Conservation (phyloP, 2,888 invertebrate genomes). For the Dexiosoma caninum region DNA sequence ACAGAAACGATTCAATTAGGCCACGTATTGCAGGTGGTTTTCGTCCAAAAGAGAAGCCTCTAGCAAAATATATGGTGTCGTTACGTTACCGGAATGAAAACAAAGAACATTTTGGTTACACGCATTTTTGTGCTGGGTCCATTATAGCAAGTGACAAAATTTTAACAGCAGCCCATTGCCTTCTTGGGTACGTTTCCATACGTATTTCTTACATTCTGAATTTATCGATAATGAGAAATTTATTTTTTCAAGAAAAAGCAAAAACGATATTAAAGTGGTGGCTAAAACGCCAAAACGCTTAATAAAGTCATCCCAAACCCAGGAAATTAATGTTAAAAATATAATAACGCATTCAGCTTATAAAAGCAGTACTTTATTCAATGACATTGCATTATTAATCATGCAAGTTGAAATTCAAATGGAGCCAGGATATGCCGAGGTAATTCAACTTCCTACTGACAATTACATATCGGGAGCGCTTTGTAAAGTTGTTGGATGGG, state of each 20-base stretch:
- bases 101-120: constrained; percentile 65
- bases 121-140: constrained; percentile 68
- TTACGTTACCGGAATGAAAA: neutral
- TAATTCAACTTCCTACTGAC: constrained; percentile 20
- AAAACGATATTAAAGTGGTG: constrained; percentile 29
- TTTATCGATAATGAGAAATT: neutral
- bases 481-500: constrained; percentile 69
- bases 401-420: constrained; percentile 11
- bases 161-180: constrained; percentile 69
- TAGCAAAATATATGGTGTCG: constrained; percentile 48
- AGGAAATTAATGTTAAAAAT: neutral
- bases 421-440: neutral
- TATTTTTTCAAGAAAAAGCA: neutral
- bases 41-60: neutral
- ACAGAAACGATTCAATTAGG: neutral
- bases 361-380: neutral
- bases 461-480: constrained; percentile 64
- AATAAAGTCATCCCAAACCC: neutral
- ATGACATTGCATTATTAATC: constrained; percentile 37
- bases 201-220: neutral
- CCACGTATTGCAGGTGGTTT: constrained; percentile 22
- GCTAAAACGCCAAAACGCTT: constrained; percentile 45
- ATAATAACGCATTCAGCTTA: constrained; percentile 5
- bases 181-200: constrained; percentile 62
- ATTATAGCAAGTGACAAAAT: constrained; percentile 61